phyloP scores from a whole-genome alignment of 1,140 invertebrate species.

The Parapsyche elsis region DNA sequence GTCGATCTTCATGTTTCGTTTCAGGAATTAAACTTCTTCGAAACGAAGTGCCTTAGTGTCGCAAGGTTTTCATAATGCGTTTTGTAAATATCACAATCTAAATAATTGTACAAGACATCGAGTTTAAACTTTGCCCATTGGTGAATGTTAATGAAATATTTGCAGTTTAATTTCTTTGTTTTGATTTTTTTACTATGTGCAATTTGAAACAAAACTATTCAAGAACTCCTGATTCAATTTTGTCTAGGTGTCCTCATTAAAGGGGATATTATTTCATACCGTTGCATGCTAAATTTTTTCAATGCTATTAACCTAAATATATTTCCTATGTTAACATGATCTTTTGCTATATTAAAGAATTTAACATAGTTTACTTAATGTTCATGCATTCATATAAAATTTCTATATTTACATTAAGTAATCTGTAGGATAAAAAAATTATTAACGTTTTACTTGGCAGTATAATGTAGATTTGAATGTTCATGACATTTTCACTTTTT shows the following conservation, averaged over 20 bases:
- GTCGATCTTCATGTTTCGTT: conserved; percentile 30
- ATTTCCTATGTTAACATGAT: neutral
- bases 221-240: conserved; percentile 11
- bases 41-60: conserved; percentile 46
- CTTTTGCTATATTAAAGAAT: neutral
- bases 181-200: neutral
- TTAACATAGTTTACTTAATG: conserved; percentile 23
- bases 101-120: too few species aligned
- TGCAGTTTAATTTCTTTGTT: neutral
- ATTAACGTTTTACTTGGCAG: neutral
- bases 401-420: conserved; percentile 7
- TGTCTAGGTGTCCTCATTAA: conserved; percentile 1
- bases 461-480: conserved; percentile 30
- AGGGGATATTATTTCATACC: neutral
- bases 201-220: neutral
- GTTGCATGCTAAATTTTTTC: neutral
- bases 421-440: conserved; percentile 2
- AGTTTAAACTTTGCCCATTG: too few species aligned
- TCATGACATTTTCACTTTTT: conserved; percentile 44
- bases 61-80: conserved; percentile 42
- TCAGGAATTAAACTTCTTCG: neutral
- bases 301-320: neutral
- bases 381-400: conserved; percentile 19
- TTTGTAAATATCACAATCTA: conserved; percentile 25
- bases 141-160: neutral